phyloP scores from a whole-genome alignment of 2,888 invertebrate genomes.

The Neuroscelio doddi region DNA sequence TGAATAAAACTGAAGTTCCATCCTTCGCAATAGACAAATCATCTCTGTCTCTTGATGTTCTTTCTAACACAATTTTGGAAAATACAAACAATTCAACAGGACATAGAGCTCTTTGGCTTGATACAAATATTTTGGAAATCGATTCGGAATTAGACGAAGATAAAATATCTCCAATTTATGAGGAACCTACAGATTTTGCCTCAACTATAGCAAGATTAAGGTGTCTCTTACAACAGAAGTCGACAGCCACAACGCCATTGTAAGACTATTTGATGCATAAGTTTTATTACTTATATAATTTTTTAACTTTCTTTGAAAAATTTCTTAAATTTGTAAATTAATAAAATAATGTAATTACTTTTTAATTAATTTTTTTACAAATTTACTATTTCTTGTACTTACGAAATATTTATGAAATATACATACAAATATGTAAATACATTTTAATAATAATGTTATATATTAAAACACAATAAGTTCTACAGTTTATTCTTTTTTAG shows the following conservation, averaged over 20 bases:
- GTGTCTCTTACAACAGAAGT: slow-evolving; percentile 77
- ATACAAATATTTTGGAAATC: slow-evolving; percentile 52
- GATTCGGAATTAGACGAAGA: slow-evolving; percentile 64
- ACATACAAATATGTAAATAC: too few relatives aligned
- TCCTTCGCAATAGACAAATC: slow-evolving; percentile 36
- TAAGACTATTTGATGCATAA: too few relatives aligned
- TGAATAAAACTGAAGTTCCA: slow-evolving; percentile 31
- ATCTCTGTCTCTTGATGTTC: slow-evolving; percentile 55
- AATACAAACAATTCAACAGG: slow-evolving; percentile 38
- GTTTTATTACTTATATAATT: background rate
- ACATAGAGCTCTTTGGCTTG: slow-evolving; percentile 63
- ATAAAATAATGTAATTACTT: too few relatives aligned
- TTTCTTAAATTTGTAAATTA: too few relatives aligned
- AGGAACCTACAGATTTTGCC: slow-evolving; percentile 82
- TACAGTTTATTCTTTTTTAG: too few relatives aligned
- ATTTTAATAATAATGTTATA: too few relatives aligned
- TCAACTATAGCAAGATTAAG: slow-evolving; percentile 82
- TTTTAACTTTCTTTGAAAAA: too few relatives aligned
- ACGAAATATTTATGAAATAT: background rate
- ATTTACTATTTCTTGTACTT: slow-evolving; percentile 3
- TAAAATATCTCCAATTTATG: slow-evolving; percentile 78
- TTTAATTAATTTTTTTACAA: background rate
- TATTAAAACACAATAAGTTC: too few relatives aligned
- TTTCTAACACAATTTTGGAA: slow-evolving; percentile 28
- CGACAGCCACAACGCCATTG: slow-evolving; percentile 63